phyloP scores from a whole-genome alignment of 2,888 invertebrate species.

The Caenorhabditis sp. region DNA sequence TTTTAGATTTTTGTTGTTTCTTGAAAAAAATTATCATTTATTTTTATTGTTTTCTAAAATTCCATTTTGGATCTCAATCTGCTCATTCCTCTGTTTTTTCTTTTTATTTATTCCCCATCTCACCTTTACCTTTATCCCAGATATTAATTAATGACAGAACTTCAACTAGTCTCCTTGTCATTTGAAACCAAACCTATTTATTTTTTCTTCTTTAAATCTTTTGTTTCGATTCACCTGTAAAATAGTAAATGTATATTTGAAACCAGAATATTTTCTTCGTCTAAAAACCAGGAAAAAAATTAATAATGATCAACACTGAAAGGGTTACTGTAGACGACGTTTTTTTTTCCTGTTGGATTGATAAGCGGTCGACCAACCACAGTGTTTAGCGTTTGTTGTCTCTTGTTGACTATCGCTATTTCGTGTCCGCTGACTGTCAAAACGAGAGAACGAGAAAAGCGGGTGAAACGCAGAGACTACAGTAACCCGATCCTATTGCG shows the following conservation, averaged over 20 bases:
- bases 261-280: background rate
- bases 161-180: background rate
- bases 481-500: constrained; percentile 34
- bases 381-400: background rate
- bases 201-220: background rate
- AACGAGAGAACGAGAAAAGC: too few relatives aligned
- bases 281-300: constrained; percentile 2
- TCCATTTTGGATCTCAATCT: background rate
- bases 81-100: background rate
- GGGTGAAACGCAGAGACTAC: constrained; percentile 5
- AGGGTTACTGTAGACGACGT: constrained; percentile 9
- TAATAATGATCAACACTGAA: background rate
- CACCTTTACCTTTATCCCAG: background rate
- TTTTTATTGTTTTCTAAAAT: too few relatives aligned
- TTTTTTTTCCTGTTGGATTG: background rate
- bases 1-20: background rate
- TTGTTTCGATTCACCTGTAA: background rate
- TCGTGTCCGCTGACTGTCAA: too few relatives aligned
- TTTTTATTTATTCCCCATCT: background rate
- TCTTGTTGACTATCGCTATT: background rate
- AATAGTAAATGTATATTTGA: constrained; percentile 2
- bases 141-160: background rate
- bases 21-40: background rate
- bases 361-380: constrained; percentile 19
- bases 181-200: background rate